phyloP scores from a whole-genome alignment of 1,140 invertebrate genomes.

The Lepidurus packardi region DNA sequence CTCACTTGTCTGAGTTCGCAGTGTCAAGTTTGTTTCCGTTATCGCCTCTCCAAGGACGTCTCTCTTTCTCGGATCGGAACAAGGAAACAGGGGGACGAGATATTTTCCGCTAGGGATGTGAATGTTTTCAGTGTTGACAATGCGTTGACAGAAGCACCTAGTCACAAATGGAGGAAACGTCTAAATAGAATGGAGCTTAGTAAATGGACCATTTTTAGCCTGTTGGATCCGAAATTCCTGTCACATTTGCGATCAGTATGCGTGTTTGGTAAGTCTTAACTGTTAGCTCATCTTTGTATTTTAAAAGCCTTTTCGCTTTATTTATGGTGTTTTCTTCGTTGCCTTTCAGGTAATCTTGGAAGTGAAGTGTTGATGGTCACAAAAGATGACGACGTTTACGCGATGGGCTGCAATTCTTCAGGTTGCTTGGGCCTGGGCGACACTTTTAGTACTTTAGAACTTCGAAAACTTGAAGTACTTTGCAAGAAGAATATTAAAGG shows the following conservation, averaged over 20 bases:
- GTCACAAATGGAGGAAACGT: background rate
- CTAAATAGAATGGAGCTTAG: constrained; percentile 47
- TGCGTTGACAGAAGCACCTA: background rate
- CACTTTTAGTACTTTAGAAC: constrained; percentile 52
- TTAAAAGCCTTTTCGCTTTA: constrained; percentile 19
- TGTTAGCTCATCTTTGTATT: background rate
- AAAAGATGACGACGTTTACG: constrained; percentile 57
- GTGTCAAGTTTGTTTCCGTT: too few relatives aligned
- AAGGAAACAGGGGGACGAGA: background rate
- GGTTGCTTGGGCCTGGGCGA: constrained; percentile 58
- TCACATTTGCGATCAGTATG: constrained; percentile 52
- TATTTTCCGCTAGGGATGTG: background rate
- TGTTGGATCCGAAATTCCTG: constrained; percentile 52
- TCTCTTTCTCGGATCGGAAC: background rate
- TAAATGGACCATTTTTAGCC: constrained; percentile 58
- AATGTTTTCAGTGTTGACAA: background rate
- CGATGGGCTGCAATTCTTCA: constrained; percentile 55
- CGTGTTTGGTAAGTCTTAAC: constrained; percentile 53
- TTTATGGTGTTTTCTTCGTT: background rate
- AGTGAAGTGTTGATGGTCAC: constrained; percentile 61
- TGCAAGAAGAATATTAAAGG: constrained; percentile 54
- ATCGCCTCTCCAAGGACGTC: too few relatives aligned
- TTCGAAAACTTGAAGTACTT: constrained; percentile 53
- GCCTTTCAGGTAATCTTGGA: constrained; percentile 49
- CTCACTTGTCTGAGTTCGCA: too few relatives aligned